phyloP scores from a whole-genome alignment of 2,113 vertebrate species.

The Rhizomys pruinosus region DNA sequence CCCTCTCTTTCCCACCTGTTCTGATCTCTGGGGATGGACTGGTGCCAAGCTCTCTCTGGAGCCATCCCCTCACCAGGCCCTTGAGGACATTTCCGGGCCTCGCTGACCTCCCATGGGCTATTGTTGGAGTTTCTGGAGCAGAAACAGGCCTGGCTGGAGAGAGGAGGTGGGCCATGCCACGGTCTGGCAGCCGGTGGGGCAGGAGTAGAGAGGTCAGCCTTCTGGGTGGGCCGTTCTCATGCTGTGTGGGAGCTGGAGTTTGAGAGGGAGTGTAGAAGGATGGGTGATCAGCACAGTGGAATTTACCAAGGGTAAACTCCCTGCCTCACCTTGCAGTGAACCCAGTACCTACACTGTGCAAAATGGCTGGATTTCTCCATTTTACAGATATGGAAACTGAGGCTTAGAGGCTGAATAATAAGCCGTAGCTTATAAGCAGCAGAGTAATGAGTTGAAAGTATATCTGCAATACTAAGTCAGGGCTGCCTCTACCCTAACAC shows the following conservation, averaged over 20 bases:
- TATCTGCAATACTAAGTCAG: not conserved
- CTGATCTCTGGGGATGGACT: constrained; percentile 1
- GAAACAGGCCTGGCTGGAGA: not conserved
- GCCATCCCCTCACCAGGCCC: not conserved
- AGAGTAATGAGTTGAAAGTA: not conserved
- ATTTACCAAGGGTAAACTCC: not conserved
- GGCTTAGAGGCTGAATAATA: not conserved
- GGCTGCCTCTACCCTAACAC: not conserved
- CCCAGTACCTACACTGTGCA: not conserved
- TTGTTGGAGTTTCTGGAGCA: not conserved
- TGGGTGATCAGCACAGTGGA: not conserved
- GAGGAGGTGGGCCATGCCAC: not conserved
- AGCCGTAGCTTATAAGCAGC: not conserved
- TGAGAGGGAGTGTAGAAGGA: not conserved
- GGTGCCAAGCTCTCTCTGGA: not conserved
- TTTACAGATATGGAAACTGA: constrained; percentile 42
- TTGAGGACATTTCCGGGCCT: constrained; percentile 4
- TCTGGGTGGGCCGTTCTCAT: not conserved
- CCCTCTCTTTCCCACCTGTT: not conserved
- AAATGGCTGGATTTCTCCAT: not conserved
- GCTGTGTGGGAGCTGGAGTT: not conserved
- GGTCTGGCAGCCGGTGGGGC: not conserved
- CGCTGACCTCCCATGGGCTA: not conserved
- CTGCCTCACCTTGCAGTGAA: not conserved
- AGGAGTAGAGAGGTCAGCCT: not conserved